Percentiles rank a stretch among this genome's conserved stretches.
Evolutionary conservation across 2,797 vertebrate species (phyloP).

Genomic region (Agapornis canus): DNA sequence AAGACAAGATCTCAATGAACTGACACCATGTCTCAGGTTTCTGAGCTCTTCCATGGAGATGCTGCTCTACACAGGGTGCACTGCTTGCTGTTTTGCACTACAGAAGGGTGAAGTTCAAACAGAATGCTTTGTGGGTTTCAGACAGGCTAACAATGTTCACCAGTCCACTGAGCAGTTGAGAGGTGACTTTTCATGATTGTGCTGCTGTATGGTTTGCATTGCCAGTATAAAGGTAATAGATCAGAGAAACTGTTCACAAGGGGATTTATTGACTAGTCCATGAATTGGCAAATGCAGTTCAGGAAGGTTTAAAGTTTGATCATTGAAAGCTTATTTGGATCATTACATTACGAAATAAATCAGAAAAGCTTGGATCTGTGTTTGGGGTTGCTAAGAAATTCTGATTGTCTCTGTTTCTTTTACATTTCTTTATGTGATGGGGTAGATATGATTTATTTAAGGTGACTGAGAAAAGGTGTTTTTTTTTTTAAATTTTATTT

Average conservation of each 20-base stretch:
- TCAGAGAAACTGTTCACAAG: background rate
- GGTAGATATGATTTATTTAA: background rate
- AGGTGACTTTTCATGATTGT: background rate
- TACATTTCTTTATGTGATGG: background rate
- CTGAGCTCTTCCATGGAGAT: background rate
- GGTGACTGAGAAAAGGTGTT: background rate
- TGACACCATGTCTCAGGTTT: background rate
- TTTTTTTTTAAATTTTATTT: background rate
- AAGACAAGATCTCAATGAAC: background rate
- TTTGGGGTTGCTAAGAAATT: background rate
- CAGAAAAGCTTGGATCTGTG: background rate
- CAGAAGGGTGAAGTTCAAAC: background rate
- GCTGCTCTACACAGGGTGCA: rapidly evolving
- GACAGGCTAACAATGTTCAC: background rate
- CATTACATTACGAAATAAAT: background rate
- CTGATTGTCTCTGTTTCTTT: background rate
- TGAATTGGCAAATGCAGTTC: background rate
- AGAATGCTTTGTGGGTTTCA: background rate
- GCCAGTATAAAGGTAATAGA: background rate
- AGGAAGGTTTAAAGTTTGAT: background rate
- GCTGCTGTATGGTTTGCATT: background rate
- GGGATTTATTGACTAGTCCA: background rate
- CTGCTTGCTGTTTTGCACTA: background rate
- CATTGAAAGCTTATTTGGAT: background rate
- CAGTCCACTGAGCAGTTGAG: background rate